Evolutionary conservation across 2,888 invertebrate species (phyloP), one percentile per base, ranked within the genome.

Genomic region (Cremastinae sp.): DNA sequence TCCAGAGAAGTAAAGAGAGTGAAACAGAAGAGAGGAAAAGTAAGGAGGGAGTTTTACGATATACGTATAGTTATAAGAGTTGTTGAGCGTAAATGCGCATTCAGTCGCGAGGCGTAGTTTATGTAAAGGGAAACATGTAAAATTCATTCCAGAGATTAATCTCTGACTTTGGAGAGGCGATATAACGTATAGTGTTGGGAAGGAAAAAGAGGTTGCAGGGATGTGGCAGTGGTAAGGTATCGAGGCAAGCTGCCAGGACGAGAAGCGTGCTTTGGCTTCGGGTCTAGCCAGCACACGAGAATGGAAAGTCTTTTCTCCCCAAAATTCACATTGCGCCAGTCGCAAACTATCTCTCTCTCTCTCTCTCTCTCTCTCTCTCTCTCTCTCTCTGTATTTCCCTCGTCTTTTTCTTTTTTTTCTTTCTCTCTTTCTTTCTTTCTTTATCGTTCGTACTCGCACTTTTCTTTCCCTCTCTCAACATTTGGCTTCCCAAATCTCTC

Each of bases 101-200:
- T 75, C 59, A 22, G 71, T 59, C n/a, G 75, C 59, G 61, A 41
- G 47, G 59, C 20, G 55, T 41, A 28, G 75, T 70, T 58, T 59
- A 70, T 55, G 70, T 16, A 41, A 55, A 45, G 37, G 49, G 53
- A 62, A 68, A 78, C 79, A 80, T 81, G 76, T 79, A 80, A 80
- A 81, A 80, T 80, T 80, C 78, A 70, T 62, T 68, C 74, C 70
- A 49, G 74, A 81, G 81, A 83, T 83, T 84, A 83, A 84, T 83
- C 81, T 79, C 78, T 73, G 80, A 79, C 80, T 78, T n/a, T n/a
- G 80, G 79, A 79, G 78, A 78, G 65, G 62, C 18, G 41, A 37
- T 69, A 66, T 56, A 75, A 75, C 59, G 78, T 53, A 43, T 55
- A 58, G 66, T 53, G 70, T 66, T 58, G 51, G 37, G 12, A 64